Percentiles rank a stretch among this genome's conserved stretches.
These are phyloP conservation scores for Synergus japonicus DNA, from an alignment of 2,888 invertebrate genomes.

Conservation along the genomic window DNA sequence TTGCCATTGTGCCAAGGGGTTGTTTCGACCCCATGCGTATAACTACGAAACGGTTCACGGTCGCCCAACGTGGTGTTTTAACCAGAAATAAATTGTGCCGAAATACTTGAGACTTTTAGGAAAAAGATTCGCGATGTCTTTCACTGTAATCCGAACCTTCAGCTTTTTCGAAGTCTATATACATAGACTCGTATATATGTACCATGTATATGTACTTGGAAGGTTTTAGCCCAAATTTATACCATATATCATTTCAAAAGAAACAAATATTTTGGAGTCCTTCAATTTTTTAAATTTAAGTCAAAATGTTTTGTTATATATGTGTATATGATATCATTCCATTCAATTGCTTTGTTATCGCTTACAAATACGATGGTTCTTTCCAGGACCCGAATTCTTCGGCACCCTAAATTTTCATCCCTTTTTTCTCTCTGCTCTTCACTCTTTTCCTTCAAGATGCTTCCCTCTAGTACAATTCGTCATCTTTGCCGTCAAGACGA, in stretches of 20 bases:
- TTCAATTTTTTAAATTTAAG: too few relatives aligned
- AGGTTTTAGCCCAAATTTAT: too few relatives aligned
- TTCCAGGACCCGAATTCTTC: not conserved
- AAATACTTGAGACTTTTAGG: conserved; percentile 40
- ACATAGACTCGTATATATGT: not conserved
- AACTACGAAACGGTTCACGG: conserved; percentile 37
- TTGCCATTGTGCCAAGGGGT: conserved; percentile 53
- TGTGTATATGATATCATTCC: conserved; percentile 11
- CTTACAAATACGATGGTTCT: conserved; percentile 4
- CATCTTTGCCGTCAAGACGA: not conserved
- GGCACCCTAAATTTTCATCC: conserved; percentile 17
- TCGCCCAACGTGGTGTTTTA: conserved; percentile 45
- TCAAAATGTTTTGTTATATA: too few relatives aligned
- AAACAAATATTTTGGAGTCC: too few relatives aligned
- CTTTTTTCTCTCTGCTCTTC: not conserved
- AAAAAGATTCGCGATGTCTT: conserved; percentile 28
- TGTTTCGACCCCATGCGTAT: conserved; percentile 36
- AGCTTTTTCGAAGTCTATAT: not conserved
- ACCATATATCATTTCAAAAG: too few relatives aligned
- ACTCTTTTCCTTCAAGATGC: not conserved
- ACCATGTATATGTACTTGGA: too few relatives aligned
- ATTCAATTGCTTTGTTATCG: conserved; percentile 22
- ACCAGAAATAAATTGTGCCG: conserved; percentile 49
- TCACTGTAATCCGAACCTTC: conserved; percentile 20
- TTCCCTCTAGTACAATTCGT: conserved; percentile 1